Evolutionary conservation across 2,113 vertebrate species (phyloP).

Genomic region (Labrus mixtus): DNA sequence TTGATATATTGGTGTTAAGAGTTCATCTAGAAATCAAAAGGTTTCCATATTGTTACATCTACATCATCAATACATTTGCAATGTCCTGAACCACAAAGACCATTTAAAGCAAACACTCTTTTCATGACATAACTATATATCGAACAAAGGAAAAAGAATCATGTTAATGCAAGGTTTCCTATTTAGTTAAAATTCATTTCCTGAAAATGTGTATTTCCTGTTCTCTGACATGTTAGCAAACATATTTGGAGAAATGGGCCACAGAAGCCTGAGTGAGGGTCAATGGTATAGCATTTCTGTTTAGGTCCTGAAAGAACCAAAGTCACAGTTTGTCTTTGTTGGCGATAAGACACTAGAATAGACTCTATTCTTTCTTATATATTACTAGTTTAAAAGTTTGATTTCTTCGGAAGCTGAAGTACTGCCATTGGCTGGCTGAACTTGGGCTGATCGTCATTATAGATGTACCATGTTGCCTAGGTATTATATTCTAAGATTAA

Average conservation of each 20-base stretch:
- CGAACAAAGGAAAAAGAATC: background rate
- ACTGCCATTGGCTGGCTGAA: background rate
- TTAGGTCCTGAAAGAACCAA: constrained; percentile 14
- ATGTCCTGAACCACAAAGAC: background rate
- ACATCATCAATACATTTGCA: background rate
- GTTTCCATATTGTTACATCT: background rate
- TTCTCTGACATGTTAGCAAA: background rate
- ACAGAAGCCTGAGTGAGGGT: background rate
- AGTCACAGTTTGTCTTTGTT: background rate
- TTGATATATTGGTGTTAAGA: background rate
- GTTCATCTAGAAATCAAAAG: background rate
- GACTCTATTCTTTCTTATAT: background rate
- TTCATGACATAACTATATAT: background rate
- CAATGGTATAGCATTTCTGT: background rate
- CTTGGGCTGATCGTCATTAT: background rate
- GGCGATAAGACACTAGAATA: background rate
- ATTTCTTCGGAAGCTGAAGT: background rate
- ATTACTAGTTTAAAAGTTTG: too few relatives aligned
- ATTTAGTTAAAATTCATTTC: background rate
- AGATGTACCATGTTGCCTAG: background rate
- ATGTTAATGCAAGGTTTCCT: background rate
- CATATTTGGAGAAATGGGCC: background rate
- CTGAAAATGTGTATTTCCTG: background rate
- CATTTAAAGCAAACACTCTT: background rate
- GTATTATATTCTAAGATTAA: background rate